Percentiles rank a stretch among this genome's conserved stretches.
Conservation (phyloP, 2,113 vertebrate species). For the Candoia aspera region DNA sequence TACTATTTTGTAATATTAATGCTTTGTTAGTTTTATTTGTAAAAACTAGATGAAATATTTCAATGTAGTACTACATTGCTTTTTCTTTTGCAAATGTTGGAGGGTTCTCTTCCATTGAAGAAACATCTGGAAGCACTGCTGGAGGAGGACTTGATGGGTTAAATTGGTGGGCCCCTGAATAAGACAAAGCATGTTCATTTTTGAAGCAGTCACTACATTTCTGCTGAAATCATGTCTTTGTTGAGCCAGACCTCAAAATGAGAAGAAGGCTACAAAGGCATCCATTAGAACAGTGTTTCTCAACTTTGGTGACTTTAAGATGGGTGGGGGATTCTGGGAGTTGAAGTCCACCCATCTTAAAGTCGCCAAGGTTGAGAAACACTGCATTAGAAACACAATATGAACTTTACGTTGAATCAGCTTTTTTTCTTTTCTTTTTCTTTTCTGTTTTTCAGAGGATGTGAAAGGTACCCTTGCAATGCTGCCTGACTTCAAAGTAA, state of each 20-base stretch:
- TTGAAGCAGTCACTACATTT: neutral
- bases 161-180: neutral
- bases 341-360: too few relatives aligned
- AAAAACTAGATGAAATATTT: too few relatives aligned
- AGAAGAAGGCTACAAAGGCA: neutral
- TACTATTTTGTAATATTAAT: too few relatives aligned
- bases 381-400: neutral
- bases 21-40: too few relatives aligned
- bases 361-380: neutral
- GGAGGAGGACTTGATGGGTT: neutral
- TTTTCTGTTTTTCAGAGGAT: slow-evolving; percentile 76
- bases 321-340: too few relatives aligned
- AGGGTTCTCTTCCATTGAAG: neutral
- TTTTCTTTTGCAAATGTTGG: neutral
- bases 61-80: neutral
- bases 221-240: neutral
- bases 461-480: slow-evolving; percentile 84
- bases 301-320: too few relatives aligned
- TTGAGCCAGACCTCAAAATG: neutral
- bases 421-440: neutral
- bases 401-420: neutral
- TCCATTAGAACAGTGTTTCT: neutral
- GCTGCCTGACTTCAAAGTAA: slow-evolving; percentile 87
- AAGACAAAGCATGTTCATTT: neutral
- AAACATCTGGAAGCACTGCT: neutral